phyloP scores from a whole-genome alignment of 2,113 vertebrate genomes.

The Ceyx melanurus region DNA sequence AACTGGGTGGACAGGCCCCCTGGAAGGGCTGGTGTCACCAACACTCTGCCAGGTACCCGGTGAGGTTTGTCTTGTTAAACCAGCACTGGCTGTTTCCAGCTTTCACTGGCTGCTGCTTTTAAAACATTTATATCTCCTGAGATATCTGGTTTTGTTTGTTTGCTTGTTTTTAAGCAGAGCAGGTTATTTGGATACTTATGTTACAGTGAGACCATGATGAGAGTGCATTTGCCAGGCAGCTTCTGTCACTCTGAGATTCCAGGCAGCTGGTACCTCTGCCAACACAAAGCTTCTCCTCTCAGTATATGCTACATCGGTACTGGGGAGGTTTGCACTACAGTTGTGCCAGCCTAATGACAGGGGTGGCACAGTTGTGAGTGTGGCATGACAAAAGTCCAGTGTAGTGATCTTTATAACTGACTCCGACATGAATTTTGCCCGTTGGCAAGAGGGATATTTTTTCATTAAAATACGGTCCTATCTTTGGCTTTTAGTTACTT shows the following conservation, averaged over 20 bases:
- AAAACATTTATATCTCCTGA: neutral
- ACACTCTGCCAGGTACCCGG: neutral
- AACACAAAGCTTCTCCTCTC: neutral
- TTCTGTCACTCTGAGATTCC: neutral
- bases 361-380: neutral
- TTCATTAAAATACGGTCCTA: neutral
- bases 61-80: neutral
- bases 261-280: conserved; percentile 16
- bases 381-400: neutral
- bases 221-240: neutral
- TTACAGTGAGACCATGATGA: neutral
- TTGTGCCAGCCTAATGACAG: neutral
- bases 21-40: neutral
- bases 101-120: neutral
- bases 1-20: neutral
- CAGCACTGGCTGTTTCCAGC: neutral
- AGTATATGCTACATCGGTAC: neutral
- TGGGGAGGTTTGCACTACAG: neutral
- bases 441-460: neutral
- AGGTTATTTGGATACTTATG: neutral
- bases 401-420: neutral
- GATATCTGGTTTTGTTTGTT: neutral
- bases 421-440: neutral
- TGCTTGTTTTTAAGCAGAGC: neutral
- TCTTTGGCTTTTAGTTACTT: neutral